Conservation (phyloP, 2,113 vertebrate genomes). For the Nansenia antarctica region DNA sequence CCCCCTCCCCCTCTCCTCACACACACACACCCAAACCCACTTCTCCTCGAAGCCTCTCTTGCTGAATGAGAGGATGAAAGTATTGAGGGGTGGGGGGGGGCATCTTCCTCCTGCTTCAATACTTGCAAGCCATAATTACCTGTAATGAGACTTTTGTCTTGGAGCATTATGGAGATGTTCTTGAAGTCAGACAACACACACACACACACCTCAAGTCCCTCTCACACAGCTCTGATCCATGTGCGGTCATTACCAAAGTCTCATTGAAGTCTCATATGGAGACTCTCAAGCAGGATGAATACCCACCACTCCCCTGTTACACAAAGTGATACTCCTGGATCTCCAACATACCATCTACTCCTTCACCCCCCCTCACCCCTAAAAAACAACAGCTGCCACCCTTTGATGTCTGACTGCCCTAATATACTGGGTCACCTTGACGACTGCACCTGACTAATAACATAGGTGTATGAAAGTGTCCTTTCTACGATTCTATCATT, state of each 20-base stretch:
- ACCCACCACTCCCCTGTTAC: constrained; percentile 81
- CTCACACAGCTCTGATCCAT: constrained; percentile 78
- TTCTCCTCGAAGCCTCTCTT: constrained; percentile 63
- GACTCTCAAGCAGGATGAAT: constrained; percentile 61
- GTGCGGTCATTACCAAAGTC: constrained; percentile 92
- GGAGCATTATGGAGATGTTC: constrained; percentile 86
- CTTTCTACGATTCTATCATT: background rate
- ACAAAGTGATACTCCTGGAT: constrained; percentile 79
- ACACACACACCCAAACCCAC: constrained; percentile 22
- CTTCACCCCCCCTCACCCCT: constrained; percentile 71
- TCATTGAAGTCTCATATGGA: constrained; percentile 91
- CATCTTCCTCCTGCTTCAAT: constrained; percentile 51
- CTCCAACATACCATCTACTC: constrained; percentile 68
- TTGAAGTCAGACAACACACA: constrained; percentile 84
- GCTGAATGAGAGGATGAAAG: constrained; percentile 85
- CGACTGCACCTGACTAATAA: constrained; percentile 70
- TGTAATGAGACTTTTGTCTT: constrained; percentile 97
- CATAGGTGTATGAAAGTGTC: background rate
- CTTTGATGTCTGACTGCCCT: constrained; percentile 84
- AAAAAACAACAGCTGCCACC: constrained; percentile 82
- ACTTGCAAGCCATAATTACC: constrained; percentile 90
- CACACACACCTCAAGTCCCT: constrained; percentile 71
- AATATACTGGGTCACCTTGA: constrained; percentile 80
- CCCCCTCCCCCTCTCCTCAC: constrained; percentile 24
- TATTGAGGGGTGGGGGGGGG: constrained; percentile 61